Base-by-base conservation (phyloP, 2,888 invertebrate species). In the Sinohyriopsis cumingii region DNA sequence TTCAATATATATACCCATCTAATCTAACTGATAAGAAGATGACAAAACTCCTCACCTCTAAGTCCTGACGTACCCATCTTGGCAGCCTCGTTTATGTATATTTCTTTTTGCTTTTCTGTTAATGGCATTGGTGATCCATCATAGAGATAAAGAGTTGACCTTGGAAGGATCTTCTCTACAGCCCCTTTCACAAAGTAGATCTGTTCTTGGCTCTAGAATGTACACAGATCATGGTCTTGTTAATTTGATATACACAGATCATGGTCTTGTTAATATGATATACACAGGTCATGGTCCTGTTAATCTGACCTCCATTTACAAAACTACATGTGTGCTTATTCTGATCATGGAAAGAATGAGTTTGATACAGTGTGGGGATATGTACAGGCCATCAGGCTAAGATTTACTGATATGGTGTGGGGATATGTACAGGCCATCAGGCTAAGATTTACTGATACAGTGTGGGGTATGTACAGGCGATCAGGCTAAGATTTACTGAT, bases 131-230 rank as follows among this genome's bases (percentile, higher is more conserved):
- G 90, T 80, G 92, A 93, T 4, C 96, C 95, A 83, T 95, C 94
- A 82, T 93, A 93, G 81, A 94, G 93, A 89, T 93, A 97, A 81
- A 94, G 94, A 0, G 94, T 94, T 78, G 90, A 91, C 71, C 83
- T 84, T 2, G 95, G 95, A 73, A 99, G 89, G 5, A 99, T 92
- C 83, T 94, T 94, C 90, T 99, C 99, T 2, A 97, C 91, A 1
- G 99, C 98, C 15, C 99, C 99, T 91, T 99, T 99, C 55, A 97
- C 95, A 90, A 97, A 98, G 87, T 93, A 95, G 57, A 95, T 92
- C 89, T 96, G 95, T 62, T 82, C 81, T 56, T 80, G 79, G 63
- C 75, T 78, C 85, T 85, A 79, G n/a, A 76, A 77, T 5, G 28
- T 65, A 67, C 59, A 63, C 45, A 45, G 45, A 67, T 25, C 55